Percentiles rank a stretch among this genome's conserved stretches.
phyloP scores from a whole-genome alignment of 2,888 invertebrate genomes.

The Platerodrilus igneus region DNA sequence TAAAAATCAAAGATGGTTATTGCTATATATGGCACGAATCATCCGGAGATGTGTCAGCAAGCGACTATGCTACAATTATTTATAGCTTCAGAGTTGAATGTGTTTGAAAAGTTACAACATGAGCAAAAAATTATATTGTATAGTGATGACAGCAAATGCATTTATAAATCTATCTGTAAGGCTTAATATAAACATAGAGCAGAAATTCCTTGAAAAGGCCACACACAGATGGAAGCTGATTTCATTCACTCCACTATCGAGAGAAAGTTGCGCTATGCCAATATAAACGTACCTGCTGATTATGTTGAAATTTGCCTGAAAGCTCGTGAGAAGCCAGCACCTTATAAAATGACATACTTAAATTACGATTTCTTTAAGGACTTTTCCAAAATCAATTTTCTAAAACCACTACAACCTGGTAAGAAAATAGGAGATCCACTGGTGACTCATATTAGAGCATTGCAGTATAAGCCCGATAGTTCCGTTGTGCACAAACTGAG shows the following conservation, averaged over 20 bases:
- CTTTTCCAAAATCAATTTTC: neutral
- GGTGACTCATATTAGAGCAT: neutral
- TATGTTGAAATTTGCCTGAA: conserved; percentile 1
- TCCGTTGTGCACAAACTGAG: conserved; percentile 2
- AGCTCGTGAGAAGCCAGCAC: conserved; percentile 1
- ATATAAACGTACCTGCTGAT: conserved; percentile 3
- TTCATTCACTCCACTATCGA: conserved; percentile 1
- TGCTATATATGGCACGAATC: too few relatives aligned
- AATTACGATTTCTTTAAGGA: conserved; percentile 1
- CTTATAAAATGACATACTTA: conserved; percentile 2
- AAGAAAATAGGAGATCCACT: neutral
- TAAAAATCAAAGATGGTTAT: too few relatives aligned
- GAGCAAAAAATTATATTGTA: neutral
- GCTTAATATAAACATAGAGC: conserved; percentile 1
- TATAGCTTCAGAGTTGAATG: neutral
- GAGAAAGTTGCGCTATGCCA: conserved; percentile 2
- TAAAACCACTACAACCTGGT: neutral
- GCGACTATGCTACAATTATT: conserved; percentile 1
- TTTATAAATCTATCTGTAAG: too few relatives aligned
- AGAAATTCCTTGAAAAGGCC: conserved; percentile 1
- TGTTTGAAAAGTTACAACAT: conserved; percentile 2
- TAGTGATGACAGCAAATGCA: conserved; percentile 2
- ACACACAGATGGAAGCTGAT: neutral
- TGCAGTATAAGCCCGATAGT: neutral
- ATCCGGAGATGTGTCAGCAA: too few relatives aligned